Evolutionary conservation across 2,113 vertebrate genomes (phyloP), one percentile per base, ranked within the genome.

Genomic region (Sitta europaea): DNA sequence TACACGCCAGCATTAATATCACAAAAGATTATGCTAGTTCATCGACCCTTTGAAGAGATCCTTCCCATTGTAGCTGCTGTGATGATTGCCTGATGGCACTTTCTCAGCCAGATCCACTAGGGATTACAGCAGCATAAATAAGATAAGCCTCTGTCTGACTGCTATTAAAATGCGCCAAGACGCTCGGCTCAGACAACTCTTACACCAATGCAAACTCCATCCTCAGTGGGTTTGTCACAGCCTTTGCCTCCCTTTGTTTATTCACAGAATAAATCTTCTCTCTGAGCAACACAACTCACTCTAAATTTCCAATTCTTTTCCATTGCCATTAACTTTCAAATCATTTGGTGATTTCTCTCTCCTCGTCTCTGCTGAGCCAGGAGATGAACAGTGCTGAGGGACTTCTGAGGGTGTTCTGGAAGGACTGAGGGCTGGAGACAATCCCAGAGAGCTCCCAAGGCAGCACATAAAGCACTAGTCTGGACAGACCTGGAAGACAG

Each of bases 71-170:
- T 51, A 81, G 55, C 53, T 74, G 51, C 80, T 78, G 72, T 45
- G 90, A 72, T 74, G 80, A 86, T 61, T 86, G 86, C 62, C 66
- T 76, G 73, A 89, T 74, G 55, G 74, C 83, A 31, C 84, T 86
- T 91, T 68, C 96, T 91, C 86, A 86, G 88, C 61, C 94, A 95
- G 92, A 90, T 68, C 61, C 88, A 78, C 94, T 4, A 59, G 88
- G 92, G 88, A 93, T 93, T 93, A 91, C 75, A 93, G 51, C 93
- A 57, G 75, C 3, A 23, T 84, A 94, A 96, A 94, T 90, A 92
- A 94, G 9, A 93, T 91, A 92, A 97, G 42, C 80, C 0, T 1
- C 78, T 90, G 87, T 71, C 85, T 77, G 82, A 18, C 81, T 96
- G 87, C 66, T 93, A 79, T 86, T 95, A 62, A 90, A 92, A 94